These are phyloP conservation scores for Trematomus bernacchii DNA, from an alignment of 2,797 vertebrate genomes.

Conservation along the genomic window DNA sequence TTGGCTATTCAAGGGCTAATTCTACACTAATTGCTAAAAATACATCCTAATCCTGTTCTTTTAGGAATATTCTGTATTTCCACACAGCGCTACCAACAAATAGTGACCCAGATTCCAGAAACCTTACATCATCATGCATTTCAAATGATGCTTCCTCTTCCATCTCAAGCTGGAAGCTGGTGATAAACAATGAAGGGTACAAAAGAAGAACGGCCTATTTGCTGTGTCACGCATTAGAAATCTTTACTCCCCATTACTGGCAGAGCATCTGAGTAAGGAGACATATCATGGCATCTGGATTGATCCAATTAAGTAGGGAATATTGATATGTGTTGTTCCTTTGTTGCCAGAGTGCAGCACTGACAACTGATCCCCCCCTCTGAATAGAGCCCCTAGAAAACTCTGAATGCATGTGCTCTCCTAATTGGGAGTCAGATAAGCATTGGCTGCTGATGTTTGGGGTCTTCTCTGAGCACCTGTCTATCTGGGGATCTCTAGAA, in stretches of 20 bases:
- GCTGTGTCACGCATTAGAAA: conserved; percentile 63
- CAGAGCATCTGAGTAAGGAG: conserved; percentile 50
- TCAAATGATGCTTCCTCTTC: conserved; percentile 64
- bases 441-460: conserved; percentile 52
- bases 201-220: too few relatives aligned
- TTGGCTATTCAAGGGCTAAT: not conserved
- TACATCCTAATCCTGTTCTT: conserved; percentile 28
- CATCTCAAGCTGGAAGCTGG: not conserved
- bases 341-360: conserved; percentile 25
- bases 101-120: conserved; percentile 45
- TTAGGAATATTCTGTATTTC: conserved; percentile 46
- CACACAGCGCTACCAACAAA: conserved; percentile 35
- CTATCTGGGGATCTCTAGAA: conserved; percentile 77
- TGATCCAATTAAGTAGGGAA: conserved; percentile 48
- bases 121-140: conserved; percentile 65
- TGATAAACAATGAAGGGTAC: too few relatives aligned
- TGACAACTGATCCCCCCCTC: conserved; percentile 45
- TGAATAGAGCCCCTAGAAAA: conserved; percentile 47
- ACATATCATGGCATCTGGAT: conserved; percentile 50
- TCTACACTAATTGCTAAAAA: conserved; percentile 1
- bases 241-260: conserved; percentile 68
- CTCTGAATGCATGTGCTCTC: conserved; percentile 60
- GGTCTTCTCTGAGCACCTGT: conserved; percentile 69
- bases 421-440: conserved; percentile 81
- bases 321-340: conserved; percentile 61